Evolutionary conservation across 2,797 vertebrate species (phyloP).

Genomic region (Urocyon cinereoargenteus): DNA sequence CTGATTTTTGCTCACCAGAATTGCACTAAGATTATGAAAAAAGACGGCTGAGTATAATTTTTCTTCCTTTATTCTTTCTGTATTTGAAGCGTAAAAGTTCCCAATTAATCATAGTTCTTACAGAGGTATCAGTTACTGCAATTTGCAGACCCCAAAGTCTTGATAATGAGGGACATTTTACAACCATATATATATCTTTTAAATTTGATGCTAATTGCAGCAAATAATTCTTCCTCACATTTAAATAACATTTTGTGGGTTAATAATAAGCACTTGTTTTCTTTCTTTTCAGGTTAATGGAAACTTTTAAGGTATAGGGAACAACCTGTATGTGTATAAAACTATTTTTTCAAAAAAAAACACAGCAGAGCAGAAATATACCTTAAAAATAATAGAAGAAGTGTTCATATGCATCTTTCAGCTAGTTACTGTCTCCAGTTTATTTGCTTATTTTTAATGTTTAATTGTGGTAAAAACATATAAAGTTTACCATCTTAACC

Average conservation of each 20-base stretch:
- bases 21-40: constrained; percentile 10
- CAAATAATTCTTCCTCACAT: constrained; percentile 38
- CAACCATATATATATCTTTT: background rate
- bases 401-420: background rate
- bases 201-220: constrained; percentile 23
- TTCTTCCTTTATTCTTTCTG: background rate
- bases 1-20: constrained; percentile 21
- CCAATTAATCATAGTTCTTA: background rate
- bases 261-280: background rate
- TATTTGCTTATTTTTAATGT: background rate
- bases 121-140: background rate
- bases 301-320: background rate
- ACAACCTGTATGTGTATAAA: background rate
- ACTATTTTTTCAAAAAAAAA: background rate
- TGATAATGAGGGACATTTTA: constrained; percentile 35
- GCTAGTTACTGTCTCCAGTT: background rate
- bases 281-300: background rate
- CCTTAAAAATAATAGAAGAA: background rate
- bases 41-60: background rate
- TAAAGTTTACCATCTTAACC: background rate
- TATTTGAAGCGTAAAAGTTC: background rate
- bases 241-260: constrained; percentile 33
- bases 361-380: background rate
- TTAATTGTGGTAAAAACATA: background rate
- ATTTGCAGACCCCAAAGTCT: background rate